Evolutionary conservation across 2,888 invertebrate genomes (phyloP), one percentile per base, ranked within the genome.

Genomic region (Deilephila porcellus): DNA sequence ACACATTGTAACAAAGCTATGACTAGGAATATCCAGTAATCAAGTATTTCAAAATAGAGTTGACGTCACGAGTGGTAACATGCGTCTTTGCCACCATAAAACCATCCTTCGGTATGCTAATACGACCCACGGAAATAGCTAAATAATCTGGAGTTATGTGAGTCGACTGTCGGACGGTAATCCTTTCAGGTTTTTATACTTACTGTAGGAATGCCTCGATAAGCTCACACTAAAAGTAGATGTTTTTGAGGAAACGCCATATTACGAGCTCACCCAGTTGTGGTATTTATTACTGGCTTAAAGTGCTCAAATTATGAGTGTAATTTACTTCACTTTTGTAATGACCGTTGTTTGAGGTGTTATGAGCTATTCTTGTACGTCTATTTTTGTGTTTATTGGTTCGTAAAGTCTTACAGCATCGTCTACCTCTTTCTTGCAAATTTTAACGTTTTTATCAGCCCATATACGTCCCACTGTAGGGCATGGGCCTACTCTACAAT

Each of bases 131-230:
- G 71, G 45, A 60, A 71, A 71, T 71, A 60, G 71, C 60, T 45
- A 25, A 60, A 59, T 71, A 71, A 71, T 71, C 71, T 71, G 71
- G 32, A 71, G 71, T 71, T 71, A 71, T 71, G 71, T 34, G 45
- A 20, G 34, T n/a, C 34, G 60, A 71, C 37, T 60, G 71, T 60
- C 59, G 32, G 53, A 11, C 20, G 4, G 59, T 71, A 71, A 71
- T 71, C 71, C 59, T 71, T 71, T 37, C 60, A 25, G 60, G 60
- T 37, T 71, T 71, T 71, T 71, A 60, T 60, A 60, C 67, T 45
- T 56, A 56, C 67, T 17, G 25, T 52, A 25, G 67, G 52, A 67
- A 67, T 67, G 45, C 52, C 20, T 67, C 45, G 67, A 67, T 67
- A 67, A 67, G 67, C 67, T 25, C 45, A 25, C 52, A 67, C 67